Evolutionary conservation across 2,797 vertebrate genomes (phyloP).

Genomic region (Centroberyx gerrardi): DNA sequence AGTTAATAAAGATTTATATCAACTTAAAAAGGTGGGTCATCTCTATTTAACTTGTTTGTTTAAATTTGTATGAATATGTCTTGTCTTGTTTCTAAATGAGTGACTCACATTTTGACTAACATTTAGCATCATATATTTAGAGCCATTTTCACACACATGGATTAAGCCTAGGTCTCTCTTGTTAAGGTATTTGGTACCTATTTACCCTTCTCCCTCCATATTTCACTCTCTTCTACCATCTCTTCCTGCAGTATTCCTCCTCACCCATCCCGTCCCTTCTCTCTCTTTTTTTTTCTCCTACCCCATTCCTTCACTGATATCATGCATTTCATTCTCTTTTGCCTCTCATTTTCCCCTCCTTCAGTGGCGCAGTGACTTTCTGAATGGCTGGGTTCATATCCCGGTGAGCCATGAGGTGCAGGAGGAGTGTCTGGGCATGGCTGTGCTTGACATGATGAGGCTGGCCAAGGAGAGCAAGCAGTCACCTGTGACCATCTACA

Average conservation of each 20-base stretch:
- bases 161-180: too few relatives aligned
- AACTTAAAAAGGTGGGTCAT: too few relatives aligned
- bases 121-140: too few relatives aligned
- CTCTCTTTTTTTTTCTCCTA: background rate
- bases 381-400: constrained; percentile 89
- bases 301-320: background rate
- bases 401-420: constrained; percentile 93
- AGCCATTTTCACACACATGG: too few relatives aligned
- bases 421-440: constrained; percentile 98
- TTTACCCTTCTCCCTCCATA: too few relatives aligned
- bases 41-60: too few relatives aligned
- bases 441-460: constrained; percentile 98
- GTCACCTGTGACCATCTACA: constrained; percentile 92
- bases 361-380: constrained; percentile 95
- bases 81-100: too few relatives aligned
- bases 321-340: background rate
- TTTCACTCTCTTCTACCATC: background rate
- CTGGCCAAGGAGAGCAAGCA: constrained; percentile 92
- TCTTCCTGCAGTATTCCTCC: background rate
- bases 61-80: too few relatives aligned
- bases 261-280: background rate
- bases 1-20: too few relatives aligned
- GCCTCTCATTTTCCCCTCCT: background rate
- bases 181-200: background rate
- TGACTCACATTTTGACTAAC: too few relatives aligned